Evolutionary conservation across 1,140 invertebrate genomes (phyloP), one percentile per base, ranked within the genome.

Genomic region (Potamilus streckersoni): DNA sequence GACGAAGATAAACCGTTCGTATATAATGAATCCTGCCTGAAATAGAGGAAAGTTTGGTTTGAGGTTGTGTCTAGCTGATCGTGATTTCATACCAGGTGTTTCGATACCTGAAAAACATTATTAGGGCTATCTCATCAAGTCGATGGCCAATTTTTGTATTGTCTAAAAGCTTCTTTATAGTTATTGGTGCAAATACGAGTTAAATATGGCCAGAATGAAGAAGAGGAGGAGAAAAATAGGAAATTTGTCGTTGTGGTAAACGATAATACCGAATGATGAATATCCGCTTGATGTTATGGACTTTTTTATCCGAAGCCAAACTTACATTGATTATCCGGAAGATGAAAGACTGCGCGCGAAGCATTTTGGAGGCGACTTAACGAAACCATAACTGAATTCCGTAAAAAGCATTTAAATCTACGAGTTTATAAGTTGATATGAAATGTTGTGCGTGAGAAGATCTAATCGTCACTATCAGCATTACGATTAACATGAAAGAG

Each of bases 1-100:
- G 49, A 58, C 17, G 58, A 67, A 68, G 62, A 74, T 38, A 55
- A n/a, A 14, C 23, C 0, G 13, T 74, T 66, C 6, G 65, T 74
- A 12, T 55, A 68, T n/a, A 38, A 67, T 16, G 66, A 14, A 17
- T 74, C 11, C 11, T 68, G 17, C 72, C 64, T 17, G 63, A 68
- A 60, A 31, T 74, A 31, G 72, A 74, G 62, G 55, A 60, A 69
- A 72, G n/a, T 20, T 56, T 17, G 60, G 60, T 3, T 97, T 97
- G 87, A 95, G 96, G 88, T 91, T 97, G 64, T 97, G 96, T 86
- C 91, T 98, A 64, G 95, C 96, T 85, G 96, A 97, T 89, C 92
- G 96, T 19, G 96, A 97, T 88, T 95, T 96, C 82, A 94, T 95
- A 0, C 94, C 95, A 38, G 93, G 96, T 0, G 94, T 94, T 68